Percentiles rank a stretch among this genome's conserved stretches.
These are phyloP conservation scores for Semicossyphus pulcher DNA, from an alignment of 2,113 vertebrate species.

Conservation along the genomic window DNA sequence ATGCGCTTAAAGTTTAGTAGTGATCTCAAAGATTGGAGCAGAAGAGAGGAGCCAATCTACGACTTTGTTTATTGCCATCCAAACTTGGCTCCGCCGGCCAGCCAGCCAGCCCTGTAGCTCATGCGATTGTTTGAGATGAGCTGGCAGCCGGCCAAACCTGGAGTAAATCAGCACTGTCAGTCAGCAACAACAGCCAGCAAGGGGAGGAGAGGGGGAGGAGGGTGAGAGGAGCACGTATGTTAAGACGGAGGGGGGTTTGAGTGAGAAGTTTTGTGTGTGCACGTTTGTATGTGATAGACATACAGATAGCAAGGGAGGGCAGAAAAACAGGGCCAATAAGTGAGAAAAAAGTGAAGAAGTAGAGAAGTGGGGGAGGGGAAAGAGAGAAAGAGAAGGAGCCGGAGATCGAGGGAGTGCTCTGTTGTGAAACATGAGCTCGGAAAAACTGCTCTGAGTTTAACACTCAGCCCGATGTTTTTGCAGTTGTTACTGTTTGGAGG, in stretches of 20 bases:
- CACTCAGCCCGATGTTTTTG: constrained; percentile 78
- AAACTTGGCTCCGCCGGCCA: constrained; percentile 74
- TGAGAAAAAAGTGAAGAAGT: constrained; percentile 19
- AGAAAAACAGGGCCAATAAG: constrained; percentile 54
- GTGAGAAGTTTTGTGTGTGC: constrained; percentile 43
- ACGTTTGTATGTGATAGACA: constrained; percentile 50
- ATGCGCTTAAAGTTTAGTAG: constrained; percentile 5
- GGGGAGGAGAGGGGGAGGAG: constrained; percentile 28
- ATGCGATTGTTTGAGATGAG: constrained; percentile 81
- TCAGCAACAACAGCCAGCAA: constrained; percentile 77
- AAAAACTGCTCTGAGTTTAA: constrained; percentile 78
- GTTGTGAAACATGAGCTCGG: constrained; percentile 82
- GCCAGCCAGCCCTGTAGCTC: constrained; percentile 67
- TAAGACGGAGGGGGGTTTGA: constrained; percentile 8
- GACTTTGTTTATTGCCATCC: constrained; percentile 84
- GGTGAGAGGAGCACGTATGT: constrained; percentile 12
- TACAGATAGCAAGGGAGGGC: constrained; percentile 51
- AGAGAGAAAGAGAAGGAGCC: constrained; percentile 20
- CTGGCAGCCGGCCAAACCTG: constrained; percentile 79
- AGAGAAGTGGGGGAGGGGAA: constrained; percentile 44
- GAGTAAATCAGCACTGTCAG: constrained; percentile 84
- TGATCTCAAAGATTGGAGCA: constrained; percentile 38
- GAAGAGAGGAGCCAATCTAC: constrained; percentile 69
- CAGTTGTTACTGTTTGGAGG: constrained; percentile 80
- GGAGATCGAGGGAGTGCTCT: constrained; percentile 58